Conservation (phyloP, 2,888 invertebrate species). For the Aporophyla nigra region DNA sequence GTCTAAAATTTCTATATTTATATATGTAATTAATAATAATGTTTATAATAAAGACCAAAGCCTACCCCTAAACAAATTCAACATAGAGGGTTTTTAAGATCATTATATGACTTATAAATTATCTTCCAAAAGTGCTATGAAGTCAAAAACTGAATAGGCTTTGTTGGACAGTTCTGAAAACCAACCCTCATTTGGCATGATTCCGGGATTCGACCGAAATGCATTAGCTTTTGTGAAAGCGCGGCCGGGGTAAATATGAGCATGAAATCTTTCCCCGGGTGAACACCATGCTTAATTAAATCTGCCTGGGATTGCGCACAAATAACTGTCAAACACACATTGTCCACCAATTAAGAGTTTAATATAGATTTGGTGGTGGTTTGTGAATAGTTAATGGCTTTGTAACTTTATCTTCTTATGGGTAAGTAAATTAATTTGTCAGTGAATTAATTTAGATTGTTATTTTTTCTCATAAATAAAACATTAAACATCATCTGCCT, state of each 20-base stretch:
- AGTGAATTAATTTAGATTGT: not conserved
- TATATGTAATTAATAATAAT: not conserved
- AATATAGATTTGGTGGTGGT: conserved; percentile 42
- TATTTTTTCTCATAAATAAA: not conserved
- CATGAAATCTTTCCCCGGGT: conserved; percentile 50
- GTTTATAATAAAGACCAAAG: not conserved
- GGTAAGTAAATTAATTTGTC: not conserved
- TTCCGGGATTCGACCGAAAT: not conserved
- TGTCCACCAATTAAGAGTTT: conserved; percentile 51
- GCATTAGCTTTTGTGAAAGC: conserved; percentile 35
- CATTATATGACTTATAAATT: not conserved
- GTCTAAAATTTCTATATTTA: not conserved
- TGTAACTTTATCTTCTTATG: not conserved
- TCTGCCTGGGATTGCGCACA: conserved; percentile 31
- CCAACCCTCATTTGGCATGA: conserved; percentile 3
- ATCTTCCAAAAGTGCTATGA: not conserved
- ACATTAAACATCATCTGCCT: not conserved
- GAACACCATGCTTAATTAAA: conserved; percentile 58
- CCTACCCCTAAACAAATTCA: not conserved
- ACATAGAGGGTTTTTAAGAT: not conserved
- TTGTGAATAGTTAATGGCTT: conserved; percentile 28
- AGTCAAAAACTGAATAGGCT: not conserved
- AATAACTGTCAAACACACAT: conserved; percentile 58
- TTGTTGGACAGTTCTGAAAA: not conserved
- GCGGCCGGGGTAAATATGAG: conserved; percentile 52